Evolutionary conservation across 2,888 invertebrate species (phyloP).

Genomic region (Cataglyphis rosenhaueri): DNA sequence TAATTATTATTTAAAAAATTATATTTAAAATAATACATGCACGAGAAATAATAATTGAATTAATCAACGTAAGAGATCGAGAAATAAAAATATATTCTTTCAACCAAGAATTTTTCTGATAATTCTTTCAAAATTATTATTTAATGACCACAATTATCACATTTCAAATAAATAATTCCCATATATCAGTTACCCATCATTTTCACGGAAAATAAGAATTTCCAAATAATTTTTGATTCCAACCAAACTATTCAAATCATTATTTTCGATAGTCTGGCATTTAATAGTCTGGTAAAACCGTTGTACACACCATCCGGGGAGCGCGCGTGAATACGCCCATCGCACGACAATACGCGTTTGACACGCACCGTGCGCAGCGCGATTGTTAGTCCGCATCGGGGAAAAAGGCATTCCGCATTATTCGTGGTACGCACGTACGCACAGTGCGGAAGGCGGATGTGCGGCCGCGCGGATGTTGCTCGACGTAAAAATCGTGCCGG

Average conservation of each 20-base stretch:
- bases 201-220: background rate
- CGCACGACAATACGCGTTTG: slow-evolving; percentile 63
- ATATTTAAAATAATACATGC: background rate
- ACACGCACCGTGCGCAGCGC: slow-evolving; percentile 70
- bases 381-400: slow-evolving; percentile 64
- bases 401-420: slow-evolving; percentile 65
- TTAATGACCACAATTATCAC: background rate
- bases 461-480: slow-evolving; percentile 40
- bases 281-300: background rate
- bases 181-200: background rate
- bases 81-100: too few relatives aligned
- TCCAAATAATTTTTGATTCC: background rate
- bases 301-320: slow-evolving; percentile 24
- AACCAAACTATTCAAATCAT: background rate
- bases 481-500: slow-evolving; percentile 32
- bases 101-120: too few relatives aligned
- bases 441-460: slow-evolving; percentile 57
- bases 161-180: background rate
- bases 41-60: background rate
- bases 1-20: too few relatives aligned
- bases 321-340: slow-evolving; percentile 67
- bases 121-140: background rate
- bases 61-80: background rate
- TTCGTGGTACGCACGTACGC: slow-evolving; percentile 64
- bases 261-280: background rate